Evolutionary conservation across 2,888 invertebrate species (phyloP).

Genomic region (Drosophila aldrichi): DNA sequence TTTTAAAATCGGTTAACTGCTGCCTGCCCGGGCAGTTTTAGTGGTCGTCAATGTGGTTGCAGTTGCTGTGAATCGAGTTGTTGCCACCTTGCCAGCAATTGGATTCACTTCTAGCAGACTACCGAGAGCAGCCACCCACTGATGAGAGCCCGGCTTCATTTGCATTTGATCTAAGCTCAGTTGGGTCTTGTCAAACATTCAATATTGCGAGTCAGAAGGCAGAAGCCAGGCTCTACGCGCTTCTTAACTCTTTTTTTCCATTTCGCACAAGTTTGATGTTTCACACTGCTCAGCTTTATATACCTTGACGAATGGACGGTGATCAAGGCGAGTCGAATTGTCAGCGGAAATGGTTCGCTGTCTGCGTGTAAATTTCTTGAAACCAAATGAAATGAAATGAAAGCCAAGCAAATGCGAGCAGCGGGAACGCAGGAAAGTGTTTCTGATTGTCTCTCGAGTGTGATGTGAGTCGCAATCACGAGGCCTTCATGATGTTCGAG

Average conservation of each 20-base stretch:
- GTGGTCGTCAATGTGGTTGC: slow-evolving; percentile 44
- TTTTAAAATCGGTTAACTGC: slow-evolving; percentile 80
- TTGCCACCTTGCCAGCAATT: slow-evolving; percentile 48
- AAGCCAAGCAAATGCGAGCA: slow-evolving; percentile 29
- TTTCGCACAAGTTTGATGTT: slow-evolving; percentile 36
- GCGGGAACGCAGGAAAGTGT: slow-evolving; percentile 19
- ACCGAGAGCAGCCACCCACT: slow-evolving; percentile 13
- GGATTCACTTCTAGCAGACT: slow-evolving; percentile 51
- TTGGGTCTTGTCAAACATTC: background rate
- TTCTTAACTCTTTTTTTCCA: slow-evolving; percentile 28
- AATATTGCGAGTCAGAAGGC: slow-evolving; percentile 7
- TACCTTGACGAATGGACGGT: slow-evolving; percentile 63
- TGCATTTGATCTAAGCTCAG: too few relatives aligned
- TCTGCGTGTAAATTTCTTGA: slow-evolving; percentile 51
- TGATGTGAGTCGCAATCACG: slow-evolving; percentile 28
- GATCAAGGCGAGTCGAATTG: slow-evolving; percentile 45
- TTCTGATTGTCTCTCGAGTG: slow-evolving; percentile 24
- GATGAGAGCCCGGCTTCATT: background rate
- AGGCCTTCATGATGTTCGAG: slow-evolving; percentile 8
- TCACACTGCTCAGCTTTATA: slow-evolving; percentile 52
- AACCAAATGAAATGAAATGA: slow-evolving; percentile 37
- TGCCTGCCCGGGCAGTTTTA: slow-evolving; percentile 54
- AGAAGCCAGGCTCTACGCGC: slow-evolving; percentile 39
- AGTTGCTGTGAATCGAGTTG: slow-evolving; percentile 15
- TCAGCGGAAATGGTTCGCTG: slow-evolving; percentile 60